These are phyloP conservation scores for Dynastes tityus DNA, from an alignment of 2,888 invertebrate genomes.

Conservation along the genomic window DNA sequence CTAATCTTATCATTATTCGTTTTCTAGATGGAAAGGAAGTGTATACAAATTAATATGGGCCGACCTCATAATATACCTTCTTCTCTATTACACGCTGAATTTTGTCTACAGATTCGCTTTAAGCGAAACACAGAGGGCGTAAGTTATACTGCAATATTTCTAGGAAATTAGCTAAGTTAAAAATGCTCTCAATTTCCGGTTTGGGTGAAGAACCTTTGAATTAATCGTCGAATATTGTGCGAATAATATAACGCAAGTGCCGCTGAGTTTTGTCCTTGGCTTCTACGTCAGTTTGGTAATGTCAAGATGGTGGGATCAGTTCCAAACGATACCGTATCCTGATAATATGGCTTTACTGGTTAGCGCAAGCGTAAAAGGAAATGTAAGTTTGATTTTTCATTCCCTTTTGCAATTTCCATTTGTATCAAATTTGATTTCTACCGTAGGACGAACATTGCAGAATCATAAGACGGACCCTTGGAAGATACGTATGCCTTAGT, in stretches of 20 bases:
- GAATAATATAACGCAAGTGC: conserved; percentile 88
- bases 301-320: conserved; percentile 93
- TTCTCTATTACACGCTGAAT: conserved; percentile 83
- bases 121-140: conserved; percentile 79
- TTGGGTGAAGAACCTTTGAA: conserved; percentile 79
- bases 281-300: conserved; percentile 95
- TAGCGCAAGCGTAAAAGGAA: conserved; percentile 85
- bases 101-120: conserved; percentile 81
- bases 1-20: no score
- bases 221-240: conserved; percentile 87
- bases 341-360: conserved; percentile 88
- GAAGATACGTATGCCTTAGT: conserved; percentile 86
- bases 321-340: conserved; percentile 86
- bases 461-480: conserved; percentile 84
- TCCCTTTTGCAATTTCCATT: not conserved
- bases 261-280: conserved; percentile 93
- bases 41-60: conserved; percentile 94
- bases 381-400: conserved; percentile 69
- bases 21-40: conserved; percentile 88
- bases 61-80: conserved; percentile 84
- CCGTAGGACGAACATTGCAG: conserved; percentile 82
- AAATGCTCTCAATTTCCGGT: conserved; percentile 3
- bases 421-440: conserved; percentile 14
- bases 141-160: conserved; percentile 61
- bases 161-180: not conserved